Percentiles rank a stretch among this genome's conserved stretches.
These are phyloP conservation scores for Polietes domitor DNA, from an alignment of 2,888 invertebrate species.

Conservation along the genomic window DNA sequence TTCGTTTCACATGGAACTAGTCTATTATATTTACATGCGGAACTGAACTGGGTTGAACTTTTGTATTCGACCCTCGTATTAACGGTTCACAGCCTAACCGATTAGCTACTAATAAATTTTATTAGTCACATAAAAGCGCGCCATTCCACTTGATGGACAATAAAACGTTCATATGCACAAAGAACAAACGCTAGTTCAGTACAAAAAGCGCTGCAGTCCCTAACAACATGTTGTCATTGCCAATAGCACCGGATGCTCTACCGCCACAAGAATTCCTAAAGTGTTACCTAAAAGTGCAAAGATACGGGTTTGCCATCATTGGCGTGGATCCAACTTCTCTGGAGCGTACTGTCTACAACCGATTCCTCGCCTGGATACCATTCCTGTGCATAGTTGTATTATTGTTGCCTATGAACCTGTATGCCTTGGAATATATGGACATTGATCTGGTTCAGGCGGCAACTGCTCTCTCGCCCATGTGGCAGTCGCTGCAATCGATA, in stretches of 20 bases:
- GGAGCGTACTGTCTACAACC: not conserved
- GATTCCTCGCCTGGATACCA: conserved; percentile 16
- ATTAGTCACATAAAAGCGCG: too few relatives aligned
- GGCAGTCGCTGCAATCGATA: conserved; percentile 48
- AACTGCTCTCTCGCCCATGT: conserved; percentile 54
- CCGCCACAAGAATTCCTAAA: not conserved
- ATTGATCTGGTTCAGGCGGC: conserved; percentile 57
- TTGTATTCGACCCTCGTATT: too few relatives aligned
- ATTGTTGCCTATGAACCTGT: conserved; percentile 31
- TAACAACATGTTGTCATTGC: conserved; percentile 23
- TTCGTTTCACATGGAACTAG: too few relatives aligned
- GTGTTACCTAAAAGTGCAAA: conserved; percentile 57
- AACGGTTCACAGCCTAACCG: too few relatives aligned
- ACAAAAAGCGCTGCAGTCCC: too few relatives aligned
- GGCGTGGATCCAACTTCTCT: conserved; percentile 34
- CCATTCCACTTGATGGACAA: too few relatives aligned
- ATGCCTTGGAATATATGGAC: conserved; percentile 48
- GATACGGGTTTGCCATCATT: conserved; percentile 42
- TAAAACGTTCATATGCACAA: too few relatives aligned
- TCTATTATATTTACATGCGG: too few relatives aligned
- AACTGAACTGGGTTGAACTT: too few relatives aligned
- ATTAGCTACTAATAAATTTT: too few relatives aligned
- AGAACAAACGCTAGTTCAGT: too few relatives aligned
- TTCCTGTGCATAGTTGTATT: not conserved
- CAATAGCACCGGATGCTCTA: not conserved